Evolutionary conservation across 2,888 invertebrate species (phyloP).

Genomic region (Thysanoteuthis rhombus): DNA sequence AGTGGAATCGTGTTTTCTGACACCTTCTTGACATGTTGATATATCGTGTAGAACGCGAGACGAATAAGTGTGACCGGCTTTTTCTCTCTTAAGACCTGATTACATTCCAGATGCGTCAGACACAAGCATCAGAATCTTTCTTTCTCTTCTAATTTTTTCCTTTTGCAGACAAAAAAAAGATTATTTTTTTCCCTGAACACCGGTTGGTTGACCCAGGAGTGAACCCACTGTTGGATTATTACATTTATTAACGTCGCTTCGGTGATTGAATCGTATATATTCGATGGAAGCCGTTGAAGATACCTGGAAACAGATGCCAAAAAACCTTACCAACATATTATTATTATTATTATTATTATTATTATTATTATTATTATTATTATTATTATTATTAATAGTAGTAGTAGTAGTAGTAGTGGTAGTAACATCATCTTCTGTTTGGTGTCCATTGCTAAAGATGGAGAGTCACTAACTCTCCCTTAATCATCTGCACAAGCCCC

Average conservation of each 20-base stretch:
- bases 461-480: too few species aligned
- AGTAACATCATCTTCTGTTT: too few species aligned
- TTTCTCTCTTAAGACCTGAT: not conserved
- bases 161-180: not conserved
- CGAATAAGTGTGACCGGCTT: not conserved
- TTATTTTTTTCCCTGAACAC: not conserved
- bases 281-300: too few species aligned
- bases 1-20: constrained; percentile 12
- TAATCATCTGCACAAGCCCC: too few species aligned
- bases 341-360: too few species aligned
- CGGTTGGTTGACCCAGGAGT: not conserved
- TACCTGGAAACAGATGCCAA: too few species aligned
- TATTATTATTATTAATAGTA: too few species aligned
- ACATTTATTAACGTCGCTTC: not conserved
- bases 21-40: not conserved
- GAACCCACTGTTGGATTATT: not conserved
- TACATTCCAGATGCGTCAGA: not conserved
- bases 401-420: too few species aligned
- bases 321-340: too few species aligned
- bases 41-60: constrained; percentile 12
- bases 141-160: not conserved
- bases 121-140: not conserved
- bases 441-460: too few species aligned
- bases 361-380: too few species aligned
- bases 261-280: too few species aligned